These are phyloP conservation scores for Motacilla tschutschensis DNA, from an alignment of 2,113 vertebrate species.

Conservation along the genomic window DNA sequence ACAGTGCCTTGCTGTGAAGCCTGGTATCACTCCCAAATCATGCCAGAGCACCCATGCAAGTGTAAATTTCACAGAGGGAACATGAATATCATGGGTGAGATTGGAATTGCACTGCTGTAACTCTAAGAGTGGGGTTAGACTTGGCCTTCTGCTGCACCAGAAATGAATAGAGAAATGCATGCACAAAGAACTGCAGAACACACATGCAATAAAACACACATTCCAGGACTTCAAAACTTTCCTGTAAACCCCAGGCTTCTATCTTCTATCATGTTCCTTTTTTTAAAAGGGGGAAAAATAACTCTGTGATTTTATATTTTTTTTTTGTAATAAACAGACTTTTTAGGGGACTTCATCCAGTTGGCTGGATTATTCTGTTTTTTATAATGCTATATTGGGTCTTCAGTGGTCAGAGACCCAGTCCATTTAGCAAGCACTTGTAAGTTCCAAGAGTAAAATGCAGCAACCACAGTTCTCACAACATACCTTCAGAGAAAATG, in stretches of 20 bases:
- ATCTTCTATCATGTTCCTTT: not conserved
- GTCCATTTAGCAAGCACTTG: not conserved
- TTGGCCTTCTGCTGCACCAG: not conserved
- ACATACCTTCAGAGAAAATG: not conserved
- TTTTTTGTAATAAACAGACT: not conserved
- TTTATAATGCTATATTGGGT: not conserved
- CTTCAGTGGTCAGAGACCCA: not conserved
- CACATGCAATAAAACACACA: not conserved
- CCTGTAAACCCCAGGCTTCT: not conserved
- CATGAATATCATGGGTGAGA: not conserved
- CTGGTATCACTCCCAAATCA: not conserved
- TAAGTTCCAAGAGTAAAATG: not conserved
- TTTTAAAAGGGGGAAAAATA: not conserved
- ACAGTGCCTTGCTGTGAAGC: not conserved
- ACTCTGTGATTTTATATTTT: not conserved
- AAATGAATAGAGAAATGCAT: not conserved
- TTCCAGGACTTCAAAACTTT: not conserved
- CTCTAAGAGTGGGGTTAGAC: not conserved
- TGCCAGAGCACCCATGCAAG: not conserved
- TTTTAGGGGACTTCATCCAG: not conserved
- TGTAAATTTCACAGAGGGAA: not conserved
- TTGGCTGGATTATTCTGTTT: not conserved
- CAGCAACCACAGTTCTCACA: not conserved
- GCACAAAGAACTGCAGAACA: not conserved
- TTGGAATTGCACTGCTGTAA: not conserved